Conservation (phyloP, 2,888 invertebrate genomes). For the Tipula lateralis region DNA sequence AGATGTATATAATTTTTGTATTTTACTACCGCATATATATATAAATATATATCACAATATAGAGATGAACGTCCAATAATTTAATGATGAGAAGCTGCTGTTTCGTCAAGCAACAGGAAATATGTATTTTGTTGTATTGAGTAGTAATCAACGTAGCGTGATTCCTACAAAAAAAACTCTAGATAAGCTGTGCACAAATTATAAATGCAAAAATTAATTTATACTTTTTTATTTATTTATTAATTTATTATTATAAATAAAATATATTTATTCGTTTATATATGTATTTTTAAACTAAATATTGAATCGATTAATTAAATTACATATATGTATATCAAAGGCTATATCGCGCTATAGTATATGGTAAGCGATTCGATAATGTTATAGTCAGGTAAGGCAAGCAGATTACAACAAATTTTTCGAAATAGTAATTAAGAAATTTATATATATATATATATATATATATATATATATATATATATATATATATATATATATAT, state of each 20-base stretch:
- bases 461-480: too few species aligned
- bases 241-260: neutral
- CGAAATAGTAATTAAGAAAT: too few species aligned
- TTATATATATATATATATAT: too few species aligned
- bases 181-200: neutral
- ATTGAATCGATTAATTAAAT: neutral
- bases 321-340: neutral
- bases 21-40: neutral
- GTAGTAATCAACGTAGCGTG: neutral
- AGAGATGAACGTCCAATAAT: neutral
- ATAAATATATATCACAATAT: too few species aligned
- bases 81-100: neutral
- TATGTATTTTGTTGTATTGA: neutral
- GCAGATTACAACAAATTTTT: too few species aligned
- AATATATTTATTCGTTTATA: neutral
- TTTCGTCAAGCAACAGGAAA: constrained; percentile 1
- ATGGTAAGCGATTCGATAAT: neutral
- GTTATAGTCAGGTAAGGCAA: too few species aligned
- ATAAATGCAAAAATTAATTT: neutral
- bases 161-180: neutral
- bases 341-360: neutral
- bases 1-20: neutral
- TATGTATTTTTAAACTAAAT: neutral
- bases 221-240: neutral
- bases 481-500: too few species aligned